Evolutionary conservation across 2,113 vertebrate species (phyloP), one percentile per base, ranked within the genome.

Genomic region (Anhinga anhinga): DNA sequence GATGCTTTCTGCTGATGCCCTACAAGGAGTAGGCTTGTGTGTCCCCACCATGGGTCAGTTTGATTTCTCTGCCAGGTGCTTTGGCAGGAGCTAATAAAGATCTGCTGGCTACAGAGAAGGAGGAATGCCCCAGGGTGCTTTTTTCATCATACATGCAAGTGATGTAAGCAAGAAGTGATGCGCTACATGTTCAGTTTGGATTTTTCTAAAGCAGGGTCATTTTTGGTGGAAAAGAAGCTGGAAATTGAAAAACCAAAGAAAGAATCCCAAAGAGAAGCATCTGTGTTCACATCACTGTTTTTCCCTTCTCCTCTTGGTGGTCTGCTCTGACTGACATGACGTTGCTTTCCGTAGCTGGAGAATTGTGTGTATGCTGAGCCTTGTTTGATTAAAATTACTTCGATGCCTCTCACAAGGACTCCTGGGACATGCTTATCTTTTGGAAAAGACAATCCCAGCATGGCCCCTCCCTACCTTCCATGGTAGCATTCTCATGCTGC

Each of bases 331-430:
- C 53, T 49, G 81, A 65, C 0, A 1, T 52, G 70, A 87, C 29
- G 94, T 95, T 70, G 34, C 26, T 90, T 88, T 90, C 20, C 0
- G 0, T 52, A 87, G 65, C 67, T 59, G 82, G 74, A 91, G 77
- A 69, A 62, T 22, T 67, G 38, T 85, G 77, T 80, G 82, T 88
- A 9, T 72, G 84, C 81, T 94, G 58, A 65, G 13, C 78, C 45
- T 82, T 50, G 36, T 82, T 93, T 62, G 74, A 97, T 97, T 96
- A 97, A 97, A 97, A 83, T 85, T 9, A 80, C 34, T 91, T 87
- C 1, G 2, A 5, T 88, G 73, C 34, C 50, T 90, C 74, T 86
- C 69, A n/a, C 15, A 14, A 80, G 42, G 78, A 42, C 20, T 73
- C 72, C 10, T 15, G 7, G 62, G 30, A 11, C 32, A 32, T 3